Conservation (phyloP, 2,113 vertebrate genomes). For the Sylvicapra grimmia region DNA sequence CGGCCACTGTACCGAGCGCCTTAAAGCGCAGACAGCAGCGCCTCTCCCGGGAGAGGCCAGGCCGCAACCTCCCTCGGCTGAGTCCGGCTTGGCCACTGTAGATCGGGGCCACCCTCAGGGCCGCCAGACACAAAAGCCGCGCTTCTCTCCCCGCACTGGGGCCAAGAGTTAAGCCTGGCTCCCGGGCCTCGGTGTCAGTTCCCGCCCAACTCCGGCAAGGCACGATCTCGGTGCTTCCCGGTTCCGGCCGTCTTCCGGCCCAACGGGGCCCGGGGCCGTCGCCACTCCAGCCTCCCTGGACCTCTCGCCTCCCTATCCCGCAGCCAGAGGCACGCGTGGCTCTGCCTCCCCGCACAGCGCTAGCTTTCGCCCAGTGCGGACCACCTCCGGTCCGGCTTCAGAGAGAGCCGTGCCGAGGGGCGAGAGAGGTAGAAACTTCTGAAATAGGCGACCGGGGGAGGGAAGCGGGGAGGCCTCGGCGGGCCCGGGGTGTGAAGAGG, state of each 20-base stretch:
- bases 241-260: not conserved
- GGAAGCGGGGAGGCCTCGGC: not conserved
- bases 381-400: not conserved
- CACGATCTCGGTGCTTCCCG: not conserved
- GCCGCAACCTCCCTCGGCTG: not conserved
- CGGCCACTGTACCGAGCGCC: not conserved
- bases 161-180: not conserved
- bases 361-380: not conserved
- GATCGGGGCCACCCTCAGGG: not conserved
- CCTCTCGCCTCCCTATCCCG: not conserved
- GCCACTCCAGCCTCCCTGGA: not conserved
- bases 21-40: not conserved
- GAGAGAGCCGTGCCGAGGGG: not conserved
- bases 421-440: not conserved
- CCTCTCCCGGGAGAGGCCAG: not conserved
- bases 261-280: not conserved
- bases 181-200: not conserved
- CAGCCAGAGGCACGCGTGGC: not conserved
- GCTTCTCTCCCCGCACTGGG: not conserved
- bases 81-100: not conserved
- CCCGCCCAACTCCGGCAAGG: not conserved
- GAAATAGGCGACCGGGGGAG: not conserved
- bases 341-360: not conserved
- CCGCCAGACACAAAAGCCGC: conserved; percentile 32
- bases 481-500: not conserved